Conservation (phyloP, 1,140 invertebrate species). For the Arctopsyche grandis region DNA sequence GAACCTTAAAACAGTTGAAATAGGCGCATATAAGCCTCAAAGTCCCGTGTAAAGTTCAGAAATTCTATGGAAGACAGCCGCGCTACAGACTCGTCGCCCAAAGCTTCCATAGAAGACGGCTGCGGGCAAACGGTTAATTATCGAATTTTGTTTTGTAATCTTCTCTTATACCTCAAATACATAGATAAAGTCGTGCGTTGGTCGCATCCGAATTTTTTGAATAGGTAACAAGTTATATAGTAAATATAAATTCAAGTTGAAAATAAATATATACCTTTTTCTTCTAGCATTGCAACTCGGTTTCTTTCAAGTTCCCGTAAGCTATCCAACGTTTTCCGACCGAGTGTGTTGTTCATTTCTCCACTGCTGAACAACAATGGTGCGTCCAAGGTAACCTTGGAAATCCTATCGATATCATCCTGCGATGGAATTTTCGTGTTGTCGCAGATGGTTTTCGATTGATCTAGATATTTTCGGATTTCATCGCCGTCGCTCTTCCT, state of each 20-base stretch:
- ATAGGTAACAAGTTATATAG: too few species aligned
- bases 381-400: conserved; percentile 83
- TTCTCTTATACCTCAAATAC: too few species aligned
- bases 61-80: too few species aligned
- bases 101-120: too few species aligned
- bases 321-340: conserved; percentile 87
- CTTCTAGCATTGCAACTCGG: conserved; percentile 84
- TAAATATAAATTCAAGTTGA: background rate
- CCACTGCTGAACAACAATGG: conserved; percentile 75
- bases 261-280: conserved; percentile 76
- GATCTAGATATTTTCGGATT: conserved; percentile 56
- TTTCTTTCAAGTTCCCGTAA: conserved; percentile 90
- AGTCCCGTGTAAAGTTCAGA: too few species aligned
- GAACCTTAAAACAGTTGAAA: too few species aligned
- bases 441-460: conserved; percentile 58
- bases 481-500: conserved; percentile 66
- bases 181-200: too few species aligned
- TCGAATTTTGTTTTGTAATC: too few species aligned
- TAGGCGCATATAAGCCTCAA: too few species aligned
- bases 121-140: too few species aligned
- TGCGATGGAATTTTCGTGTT: conserved; percentile 73
- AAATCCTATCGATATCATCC: conserved; percentile 88
- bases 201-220: too few species aligned
- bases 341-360: conserved; percentile 74
- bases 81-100: too few species aligned